phyloP scores from a whole-genome alignment of 2,113 vertebrate genomes.

The Craseonycteris thonglongyai region DNA sequence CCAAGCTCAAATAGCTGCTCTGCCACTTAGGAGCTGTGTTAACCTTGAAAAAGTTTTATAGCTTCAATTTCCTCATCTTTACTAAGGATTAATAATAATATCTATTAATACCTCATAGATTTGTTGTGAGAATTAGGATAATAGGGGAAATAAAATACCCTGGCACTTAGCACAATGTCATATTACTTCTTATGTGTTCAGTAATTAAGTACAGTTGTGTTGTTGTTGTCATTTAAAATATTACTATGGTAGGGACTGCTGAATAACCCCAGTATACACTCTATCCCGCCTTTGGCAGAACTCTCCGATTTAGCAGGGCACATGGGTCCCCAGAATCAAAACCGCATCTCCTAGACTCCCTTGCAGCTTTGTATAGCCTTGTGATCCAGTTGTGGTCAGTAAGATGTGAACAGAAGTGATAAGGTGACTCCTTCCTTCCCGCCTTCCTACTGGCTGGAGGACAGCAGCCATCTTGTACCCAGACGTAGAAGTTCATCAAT shows the following conservation, averaged over 20 bases:
- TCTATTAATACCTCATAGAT: neutral
- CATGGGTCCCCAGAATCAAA: neutral
- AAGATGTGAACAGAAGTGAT: neutral
- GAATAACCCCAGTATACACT: neutral
- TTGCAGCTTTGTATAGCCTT: neutral
- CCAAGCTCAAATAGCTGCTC: neutral
- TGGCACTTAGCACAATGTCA: neutral
- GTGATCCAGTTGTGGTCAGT: neutral
- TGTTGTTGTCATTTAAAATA: neutral
- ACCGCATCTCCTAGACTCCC: neutral
- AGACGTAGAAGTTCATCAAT: neutral
- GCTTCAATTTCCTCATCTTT: neutral
- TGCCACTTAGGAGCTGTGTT: neutral
- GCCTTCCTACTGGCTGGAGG: neutral
- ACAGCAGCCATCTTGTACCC: neutral
- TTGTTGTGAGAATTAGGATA: neutral
- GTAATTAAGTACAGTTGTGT: neutral
- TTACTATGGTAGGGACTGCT: neutral
- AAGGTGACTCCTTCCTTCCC: neutral
- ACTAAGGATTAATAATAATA: neutral
- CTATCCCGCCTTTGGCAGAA: neutral
- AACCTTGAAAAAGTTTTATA: neutral
- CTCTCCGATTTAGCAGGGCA: neutral
- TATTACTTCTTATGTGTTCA: neutral
- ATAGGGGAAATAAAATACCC: neutral